These are phyloP conservation scores for Mimas tiliae DNA, from an alignment of 2,888 invertebrate species.

Conservation along the genomic window DNA sequence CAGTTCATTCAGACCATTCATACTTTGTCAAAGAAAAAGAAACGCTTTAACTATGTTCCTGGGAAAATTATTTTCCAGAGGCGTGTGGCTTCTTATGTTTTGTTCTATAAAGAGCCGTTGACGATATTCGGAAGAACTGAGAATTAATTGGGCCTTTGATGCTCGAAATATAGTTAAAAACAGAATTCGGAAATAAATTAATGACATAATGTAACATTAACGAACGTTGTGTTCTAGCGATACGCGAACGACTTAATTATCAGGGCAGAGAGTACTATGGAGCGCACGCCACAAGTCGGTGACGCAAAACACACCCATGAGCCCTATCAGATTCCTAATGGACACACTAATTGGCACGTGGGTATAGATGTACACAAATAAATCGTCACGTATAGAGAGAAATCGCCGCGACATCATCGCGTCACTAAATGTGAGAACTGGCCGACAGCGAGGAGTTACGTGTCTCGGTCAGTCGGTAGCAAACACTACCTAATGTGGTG, in stretches of 20 bases:
- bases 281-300: conserved; percentile 11
- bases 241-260: background rate
- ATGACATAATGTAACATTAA: no score
- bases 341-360: conserved; percentile 32
- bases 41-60: no score
- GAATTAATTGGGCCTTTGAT: no score
- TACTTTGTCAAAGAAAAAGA: no score
- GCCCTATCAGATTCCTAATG: conserved; percentile 55
- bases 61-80: no score
- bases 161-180: no score
- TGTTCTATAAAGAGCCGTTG: no score
- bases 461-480: background rate
- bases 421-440: background rate
- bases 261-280: background rate
- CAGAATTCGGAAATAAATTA: no score
- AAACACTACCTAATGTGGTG: no score
- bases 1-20: no score
- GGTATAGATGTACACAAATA: conserved; percentile 37
- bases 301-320: conserved; percentile 38
- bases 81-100: no score
- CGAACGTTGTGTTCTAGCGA: background rate
- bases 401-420: conserved; percentile 29
- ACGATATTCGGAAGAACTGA: no score
- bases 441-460: background rate
- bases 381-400: conserved; percentile 37